Percentiles rank a stretch among this genome's conserved stretches.
These are phyloP conservation scores for Poicephalus gulielmi DNA, from an alignment of 2,113 vertebrate genomes.

Conservation along the genomic window DNA sequence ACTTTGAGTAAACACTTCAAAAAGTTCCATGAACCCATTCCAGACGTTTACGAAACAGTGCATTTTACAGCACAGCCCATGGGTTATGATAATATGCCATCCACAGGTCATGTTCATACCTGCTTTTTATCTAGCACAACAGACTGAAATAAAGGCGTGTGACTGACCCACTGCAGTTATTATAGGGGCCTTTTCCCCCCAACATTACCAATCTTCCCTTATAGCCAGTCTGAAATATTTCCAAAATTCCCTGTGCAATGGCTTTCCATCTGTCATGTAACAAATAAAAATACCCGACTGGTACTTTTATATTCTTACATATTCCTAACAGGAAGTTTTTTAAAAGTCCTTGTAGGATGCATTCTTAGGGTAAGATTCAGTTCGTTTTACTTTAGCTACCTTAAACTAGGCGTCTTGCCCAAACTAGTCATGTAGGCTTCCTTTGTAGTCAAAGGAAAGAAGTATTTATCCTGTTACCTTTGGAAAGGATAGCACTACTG, in stretches of 20 bases:
- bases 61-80: constrained; percentile 58
- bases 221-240: constrained; percentile 46
- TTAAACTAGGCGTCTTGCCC: neutral
- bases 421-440: neutral
- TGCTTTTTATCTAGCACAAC: constrained; percentile 55
- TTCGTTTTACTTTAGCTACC: neutral
- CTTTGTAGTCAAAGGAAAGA: neutral
- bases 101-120: constrained; percentile 62
- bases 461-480: neutral
- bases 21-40: constrained; percentile 51
- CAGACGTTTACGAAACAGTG: constrained; percentile 58
- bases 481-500: neutral
- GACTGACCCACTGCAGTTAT: constrained; percentile 30
- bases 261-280: neutral
- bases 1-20: neutral
- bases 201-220: constrained; percentile 21
- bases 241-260: constrained; percentile 28
- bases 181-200: constrained; percentile 8
- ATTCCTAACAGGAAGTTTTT: neutral
- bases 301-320: neutral
- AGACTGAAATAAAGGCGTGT: constrained; percentile 41
- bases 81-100: constrained; percentile 58
- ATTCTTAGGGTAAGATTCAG: neutral
- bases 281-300: neutral
- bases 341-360: neutral